Evolutionary conservation across 2,888 invertebrate genomes (phyloP), one percentile per base, ranked within the genome.

Genomic region (Zhengitettix transpicula): DNA sequence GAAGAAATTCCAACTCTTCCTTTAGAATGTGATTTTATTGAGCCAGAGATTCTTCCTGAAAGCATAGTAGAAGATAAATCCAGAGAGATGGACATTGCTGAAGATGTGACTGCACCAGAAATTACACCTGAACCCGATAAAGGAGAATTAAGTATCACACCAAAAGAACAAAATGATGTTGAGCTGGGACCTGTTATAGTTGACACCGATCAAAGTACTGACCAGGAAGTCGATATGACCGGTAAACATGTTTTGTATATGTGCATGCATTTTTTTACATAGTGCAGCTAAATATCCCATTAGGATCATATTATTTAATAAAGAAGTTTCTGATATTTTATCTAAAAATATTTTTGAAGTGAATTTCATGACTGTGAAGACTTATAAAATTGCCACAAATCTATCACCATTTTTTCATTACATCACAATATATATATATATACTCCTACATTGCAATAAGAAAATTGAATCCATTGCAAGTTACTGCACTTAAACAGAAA

Each of bases 221-320:
- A 54, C 12, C 41, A 28, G 11, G 58, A 58, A 58, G 58, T 17
- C n/a, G 58, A 58, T 42, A 58, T 58, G 58, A 40, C 58, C 16
- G 58, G 58, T 58, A 53, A 12, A 40, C n/a, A 40, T 40, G 14
- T 55, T 55, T 14, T 9, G 14, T 41, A 10, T 55, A 12, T 47
- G 9, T 47, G 47, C 14, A 47, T 47, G 28, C 7, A 7, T 7
- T 28, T 2, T 28, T 28, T 28, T 7, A 28, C 28, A 28, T 28
- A n/a, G 28, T 28, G 28, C 28, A 28, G n/a, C n/a, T n/a, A n/a
- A n/a, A n/a, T 28, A 28, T 28, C 28, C 28, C 28, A 28, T 28
- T 2, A 28, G 2, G 7, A 28, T 28, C 7, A 7, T 28, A 28
- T 7, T 28, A n/a, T n/a, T n/a, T n/a, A n/a, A n/a, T n/a, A n/a